These are phyloP conservation scores for Centropus bengalensis DNA, from an alignment of 2,113 vertebrate genomes.

Conservation along the genomic window DNA sequence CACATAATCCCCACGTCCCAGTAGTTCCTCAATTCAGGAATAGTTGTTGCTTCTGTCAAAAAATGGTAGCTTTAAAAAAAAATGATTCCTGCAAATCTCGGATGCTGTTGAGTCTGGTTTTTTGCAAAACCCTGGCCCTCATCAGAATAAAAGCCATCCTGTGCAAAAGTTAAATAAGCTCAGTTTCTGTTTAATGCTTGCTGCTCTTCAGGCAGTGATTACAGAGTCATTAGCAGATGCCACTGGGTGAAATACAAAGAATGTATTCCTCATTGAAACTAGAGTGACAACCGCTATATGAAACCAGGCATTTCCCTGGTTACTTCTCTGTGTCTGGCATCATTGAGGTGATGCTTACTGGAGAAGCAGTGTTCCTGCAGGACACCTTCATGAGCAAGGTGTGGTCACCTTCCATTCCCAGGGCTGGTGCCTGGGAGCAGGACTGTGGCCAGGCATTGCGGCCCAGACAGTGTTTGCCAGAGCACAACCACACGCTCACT, in stretches of 20 bases:
- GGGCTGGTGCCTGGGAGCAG: too few relatives aligned
- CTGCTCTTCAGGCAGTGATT: not conserved
- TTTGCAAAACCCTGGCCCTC: not conserved
- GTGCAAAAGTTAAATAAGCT: not conserved
- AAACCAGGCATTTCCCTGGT: too few relatives aligned
- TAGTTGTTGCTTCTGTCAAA: not conserved
- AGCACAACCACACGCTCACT: too few relatives aligned
- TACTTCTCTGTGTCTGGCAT: too few relatives aligned
- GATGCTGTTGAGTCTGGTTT: not conserved
- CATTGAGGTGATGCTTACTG: not conserved
- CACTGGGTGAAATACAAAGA: not conserved
- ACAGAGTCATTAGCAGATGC: not conserved
- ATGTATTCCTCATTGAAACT: too few relatives aligned
- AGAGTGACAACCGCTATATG: fast-evolving
- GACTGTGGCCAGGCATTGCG: too few relatives aligned
- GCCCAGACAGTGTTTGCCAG: too few relatives aligned
- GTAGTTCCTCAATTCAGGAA: not conserved
- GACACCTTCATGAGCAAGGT: too few relatives aligned
- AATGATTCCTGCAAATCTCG: fast-evolving
- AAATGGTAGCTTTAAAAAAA: not conserved
- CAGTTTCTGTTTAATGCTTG: not conserved
- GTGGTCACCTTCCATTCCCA: too few relatives aligned
- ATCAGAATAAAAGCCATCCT: not conserved
- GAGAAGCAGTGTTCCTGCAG: not conserved
- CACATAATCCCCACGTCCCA: too few relatives aligned